Conservation (phyloP, 2,113 vertebrate species). For the Rhizomys pruinosus region DNA sequence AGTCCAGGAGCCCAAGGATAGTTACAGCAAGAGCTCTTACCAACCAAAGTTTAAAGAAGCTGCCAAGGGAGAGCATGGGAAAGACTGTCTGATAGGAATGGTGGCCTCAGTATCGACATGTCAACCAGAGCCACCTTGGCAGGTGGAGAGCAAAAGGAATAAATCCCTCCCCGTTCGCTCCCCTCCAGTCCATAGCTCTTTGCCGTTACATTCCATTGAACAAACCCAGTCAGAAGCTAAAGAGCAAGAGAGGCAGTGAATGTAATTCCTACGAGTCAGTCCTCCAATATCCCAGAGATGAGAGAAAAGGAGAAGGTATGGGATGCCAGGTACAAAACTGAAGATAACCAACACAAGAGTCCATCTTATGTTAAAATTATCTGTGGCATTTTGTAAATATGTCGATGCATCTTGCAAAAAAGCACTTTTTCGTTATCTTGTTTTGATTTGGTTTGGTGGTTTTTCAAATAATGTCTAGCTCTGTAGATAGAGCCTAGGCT, state of each 20-base stretch:
- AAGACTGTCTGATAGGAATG: background rate
- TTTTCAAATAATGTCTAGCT: background rate
- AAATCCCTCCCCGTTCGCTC: background rate
- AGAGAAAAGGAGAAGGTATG: background rate
- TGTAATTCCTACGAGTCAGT: background rate
- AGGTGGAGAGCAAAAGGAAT: background rate
- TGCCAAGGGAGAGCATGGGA: background rate
- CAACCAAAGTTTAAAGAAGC: too few species aligned
- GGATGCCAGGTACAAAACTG: background rate
- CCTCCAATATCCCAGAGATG: background rate
- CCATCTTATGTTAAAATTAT: background rate
- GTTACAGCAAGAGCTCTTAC: background rate
- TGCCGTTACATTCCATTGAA: background rate
- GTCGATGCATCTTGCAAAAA: background rate
- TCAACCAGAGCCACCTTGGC: background rate
- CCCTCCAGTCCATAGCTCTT: background rate
- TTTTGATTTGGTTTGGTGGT: background rate
- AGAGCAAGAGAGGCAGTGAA: background rate
- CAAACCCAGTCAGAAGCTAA: background rate
- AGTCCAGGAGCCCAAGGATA: background rate
- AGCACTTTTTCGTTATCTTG: background rate
- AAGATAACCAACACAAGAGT: background rate
- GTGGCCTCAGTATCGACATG: background rate
- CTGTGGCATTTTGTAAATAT: background rate
- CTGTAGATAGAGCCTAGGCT: background rate